Base-by-base conservation (phyloP, 2,113 vertebrate genomes). In the Archilochus colubris region DNA sequence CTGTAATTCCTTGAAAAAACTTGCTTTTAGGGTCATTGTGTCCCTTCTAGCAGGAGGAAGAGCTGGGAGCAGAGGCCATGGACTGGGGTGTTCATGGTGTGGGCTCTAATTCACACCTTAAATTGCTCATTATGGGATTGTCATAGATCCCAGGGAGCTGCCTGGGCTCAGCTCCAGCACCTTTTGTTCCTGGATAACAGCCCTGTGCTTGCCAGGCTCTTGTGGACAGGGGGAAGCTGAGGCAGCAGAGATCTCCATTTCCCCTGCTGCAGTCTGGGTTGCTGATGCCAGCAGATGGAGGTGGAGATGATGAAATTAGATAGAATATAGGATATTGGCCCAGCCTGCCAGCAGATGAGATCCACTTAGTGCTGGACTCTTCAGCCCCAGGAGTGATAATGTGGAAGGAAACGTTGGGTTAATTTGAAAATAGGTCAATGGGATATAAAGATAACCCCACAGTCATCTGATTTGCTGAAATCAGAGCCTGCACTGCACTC, bases 401-500 rank as follows among this genome's bases (percentile, higher is more conserved):
- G 0, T 2, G 20, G 76, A 36, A 82, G 75, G 82, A 40, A 90
- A 69, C 0, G 1, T 20, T 28, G 63, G 81, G 86, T 85, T 95
- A 82, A 89, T 89, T 66, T 78, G 83, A 86, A 97, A 97, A 82
- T 90, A 94, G 94, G 92, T 93, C 95, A 94, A 46, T 13, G 38
- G 95, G 77, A 89, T 89, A 58, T 66, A 87, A 95, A 87, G 90
- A 88, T 81, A 82, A 92, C 55, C 88, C 72, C 0, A 14, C 69
- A 78, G 89, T 79, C 70, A 94, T 78, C 85, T 67, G 85, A 86
- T 69, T 95, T 68, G 36, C 36, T 38, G 36, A 38, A 38, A 38
- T 38, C 95, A n/a, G 90, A 31, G 59, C 43, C 74, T 19, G 51
- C 17, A 48, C 81, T 7, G 2, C 2, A 12, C 76, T 33, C 15